These are phyloP conservation scores for Anniella stebbinsi DNA, from an alignment of 2,797 vertebrate species.

Conservation along the genomic window DNA sequence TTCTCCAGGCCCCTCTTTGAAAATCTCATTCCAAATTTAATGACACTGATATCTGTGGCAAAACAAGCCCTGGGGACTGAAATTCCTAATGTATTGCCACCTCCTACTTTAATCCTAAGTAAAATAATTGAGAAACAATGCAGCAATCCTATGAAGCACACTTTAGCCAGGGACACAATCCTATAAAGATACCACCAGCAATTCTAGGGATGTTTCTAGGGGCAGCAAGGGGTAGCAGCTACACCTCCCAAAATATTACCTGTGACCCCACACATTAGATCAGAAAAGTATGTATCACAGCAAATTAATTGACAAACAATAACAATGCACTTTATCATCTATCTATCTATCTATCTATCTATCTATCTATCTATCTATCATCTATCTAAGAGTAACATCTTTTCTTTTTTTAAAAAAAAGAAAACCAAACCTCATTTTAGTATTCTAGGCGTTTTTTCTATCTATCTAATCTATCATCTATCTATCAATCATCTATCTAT, in stretches of 20 bases:
- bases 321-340: no score
- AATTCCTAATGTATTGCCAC: not conserved
- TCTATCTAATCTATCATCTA: no score
- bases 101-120: not conserved
- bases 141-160: constrained; percentile 27
- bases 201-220: not conserved
- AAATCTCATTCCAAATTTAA: not conserved
- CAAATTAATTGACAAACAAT: not conserved
- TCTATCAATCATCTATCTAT: no score
- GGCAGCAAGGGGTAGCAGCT: not conserved
- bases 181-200: not conserved
- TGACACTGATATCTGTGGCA: not conserved
- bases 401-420: no score
- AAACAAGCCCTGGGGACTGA: not conserved
- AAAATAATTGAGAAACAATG: not conserved
- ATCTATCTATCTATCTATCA: no score
- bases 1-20: not conserved
- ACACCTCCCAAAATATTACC: not conserved
- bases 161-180: constrained; percentile 33
- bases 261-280: not conserved
- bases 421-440: no score
- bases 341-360: no score
- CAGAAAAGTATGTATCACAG: not conserved
- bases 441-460: no score
- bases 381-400: no score